Conservation (phyloP, 2,888 invertebrate genomes). For the Erpobdella octoculata region DNA sequence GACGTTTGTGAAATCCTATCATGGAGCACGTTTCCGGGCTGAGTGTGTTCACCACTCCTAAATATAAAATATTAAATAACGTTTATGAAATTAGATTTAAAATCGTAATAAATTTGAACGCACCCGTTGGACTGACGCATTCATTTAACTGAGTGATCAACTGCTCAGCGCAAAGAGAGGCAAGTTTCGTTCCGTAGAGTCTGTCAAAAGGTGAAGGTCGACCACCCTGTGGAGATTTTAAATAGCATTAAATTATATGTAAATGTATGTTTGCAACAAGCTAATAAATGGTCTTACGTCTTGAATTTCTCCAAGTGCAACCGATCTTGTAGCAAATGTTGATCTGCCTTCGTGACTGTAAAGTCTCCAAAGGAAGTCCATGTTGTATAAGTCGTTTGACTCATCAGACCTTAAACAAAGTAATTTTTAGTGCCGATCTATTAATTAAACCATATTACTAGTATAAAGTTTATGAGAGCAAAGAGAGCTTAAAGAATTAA, state of each 20-base stretch:
- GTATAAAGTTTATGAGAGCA: background rate
- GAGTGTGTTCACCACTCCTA: slow-evolving; percentile 24
- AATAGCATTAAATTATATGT: background rate
- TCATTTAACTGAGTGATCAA: slow-evolving; percentile 26
- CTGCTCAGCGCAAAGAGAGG: slow-evolving; percentile 27
- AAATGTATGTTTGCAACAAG: background rate
- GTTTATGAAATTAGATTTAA: background rate
- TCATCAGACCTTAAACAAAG: slow-evolving; percentile 25
- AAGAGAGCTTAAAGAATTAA: too few species aligned
- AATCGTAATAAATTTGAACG: background rate
- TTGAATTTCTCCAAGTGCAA: slow-evolving; percentile 28
- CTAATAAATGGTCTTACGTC: slow-evolving; percentile 14
- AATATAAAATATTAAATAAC: background rate
- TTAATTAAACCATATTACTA: background rate
- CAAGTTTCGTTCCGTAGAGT: slow-evolving; percentile 28
- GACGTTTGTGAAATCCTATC: slow-evolving; percentile 25
- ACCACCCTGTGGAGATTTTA: slow-evolving; percentile 23
- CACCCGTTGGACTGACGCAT: slow-evolving; percentile 24
- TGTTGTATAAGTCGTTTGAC: slow-evolving; percentile 25
- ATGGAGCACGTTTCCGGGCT: slow-evolving; percentile 28
- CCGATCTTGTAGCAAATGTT: slow-evolving; percentile 23
- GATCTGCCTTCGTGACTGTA: slow-evolving; percentile 30
- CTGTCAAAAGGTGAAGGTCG: slow-evolving; percentile 31
- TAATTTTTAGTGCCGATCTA: background rate
- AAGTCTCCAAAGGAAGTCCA: slow-evolving; percentile 28